phyloP scores from a whole-genome alignment of 2,113 vertebrate genomes.

The Artemisiospiza belli region DNA sequence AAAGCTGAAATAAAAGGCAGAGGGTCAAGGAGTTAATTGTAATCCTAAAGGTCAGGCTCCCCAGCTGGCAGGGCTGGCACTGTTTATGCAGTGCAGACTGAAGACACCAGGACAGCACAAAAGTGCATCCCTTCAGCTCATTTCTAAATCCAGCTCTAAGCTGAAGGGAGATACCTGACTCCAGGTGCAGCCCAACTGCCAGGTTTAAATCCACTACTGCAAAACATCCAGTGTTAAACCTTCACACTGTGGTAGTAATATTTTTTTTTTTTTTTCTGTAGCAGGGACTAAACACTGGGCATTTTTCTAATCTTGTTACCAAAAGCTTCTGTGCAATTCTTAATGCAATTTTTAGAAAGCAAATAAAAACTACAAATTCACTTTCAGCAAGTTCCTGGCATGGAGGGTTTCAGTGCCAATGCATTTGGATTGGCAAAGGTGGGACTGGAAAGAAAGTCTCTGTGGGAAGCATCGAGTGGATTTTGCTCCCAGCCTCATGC shows the following conservation, averaged over 20 bases:
- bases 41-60: neutral
- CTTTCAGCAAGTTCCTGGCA: neutral
- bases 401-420: neutral
- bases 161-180: neutral
- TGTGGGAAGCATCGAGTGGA: accelerated
- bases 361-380: neutral
- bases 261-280: neutral
- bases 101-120: neutral
- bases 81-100: accelerated
- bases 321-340: slow-evolving; percentile 15
- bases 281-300: neutral
- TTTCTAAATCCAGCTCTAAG: neutral
- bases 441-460: neutral
- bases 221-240: neutral
- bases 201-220: neutral
- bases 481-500: neutral
- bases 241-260: neutral
- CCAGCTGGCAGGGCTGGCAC: neutral
- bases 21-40: neutral
- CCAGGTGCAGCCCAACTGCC: neutral
- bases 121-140: neutral
- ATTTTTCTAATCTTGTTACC: neutral
- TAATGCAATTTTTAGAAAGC: neutral
- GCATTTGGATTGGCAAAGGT: neutral
- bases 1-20: neutral